Base-by-base conservation (phyloP, 1,140 invertebrate genomes). In the Scaptomyza pallida region DNA sequence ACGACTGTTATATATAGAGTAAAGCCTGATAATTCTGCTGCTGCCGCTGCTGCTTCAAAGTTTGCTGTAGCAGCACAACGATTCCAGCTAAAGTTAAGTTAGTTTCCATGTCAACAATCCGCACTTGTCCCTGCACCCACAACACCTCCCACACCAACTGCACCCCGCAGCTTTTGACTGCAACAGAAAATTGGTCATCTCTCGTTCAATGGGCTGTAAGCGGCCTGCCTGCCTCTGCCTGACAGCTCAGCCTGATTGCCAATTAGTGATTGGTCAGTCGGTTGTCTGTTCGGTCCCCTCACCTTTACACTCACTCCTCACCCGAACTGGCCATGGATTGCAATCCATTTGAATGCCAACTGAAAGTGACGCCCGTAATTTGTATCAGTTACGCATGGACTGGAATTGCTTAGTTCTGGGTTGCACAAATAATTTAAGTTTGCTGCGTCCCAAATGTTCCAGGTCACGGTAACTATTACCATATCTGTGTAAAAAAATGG, bases 101-200 rank as follows among this genome's bases (percentile, higher is more conserved):
- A 74, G 65, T 69, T 82, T 78, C 74, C 74, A 69, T 82, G 78
- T 81, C 78, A 81, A 82, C 78, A 82, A 56, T 56, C 74, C 78
- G 41, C 63, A 74, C 51, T 61, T 57, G 40, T 48, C 26, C 26
- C 26, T 30, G 26, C 26, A 30, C 26, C 26, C 9, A 30, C 26
- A 8, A 9, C 26, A 30, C 13, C 13, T 12, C 1, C 26, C 17
- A 8, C 30, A 12, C 21, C 12, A 6, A 3, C 30, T 5, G 16
- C 12, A 12, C 13, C 9, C 8, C 9, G 55, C 54, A 45, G 44
- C 23, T 30, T 30, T 8, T 30, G 8, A 45, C 26, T 21, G 17
- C 48, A 59, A 26, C 23, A 26, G 23, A 41, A n/a, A n/a, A 61
- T 69, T 72, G 73, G 40, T 41, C 62, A 57, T 33, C 44, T 67